Base-by-base conservation (phyloP, 37 sponge, comb jelly and placozoan genomes). In the Hormiphora californensis region DNA sequence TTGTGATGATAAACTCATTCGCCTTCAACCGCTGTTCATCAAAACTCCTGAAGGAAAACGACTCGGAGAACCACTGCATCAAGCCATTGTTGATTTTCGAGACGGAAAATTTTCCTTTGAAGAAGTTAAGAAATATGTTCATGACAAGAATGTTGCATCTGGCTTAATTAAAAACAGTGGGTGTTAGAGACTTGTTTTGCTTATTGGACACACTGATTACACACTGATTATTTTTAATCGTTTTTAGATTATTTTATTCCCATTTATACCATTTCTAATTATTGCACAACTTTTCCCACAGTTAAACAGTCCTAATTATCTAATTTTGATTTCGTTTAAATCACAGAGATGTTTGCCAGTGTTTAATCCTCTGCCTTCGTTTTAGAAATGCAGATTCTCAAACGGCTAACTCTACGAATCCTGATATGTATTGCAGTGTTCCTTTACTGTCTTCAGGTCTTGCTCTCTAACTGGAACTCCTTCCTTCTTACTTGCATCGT, bases 1-100 rank as follows among this genome's bases (percentile, higher is more conserved):
- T 28, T 73, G 81, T 33, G 44, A 73, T n/a, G 81, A 73, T 28
- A 73, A 73, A 40, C 81, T 73, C 5, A n/a, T 73, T 22, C 81
- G 32, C 38, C 81, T 73, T 36, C 43, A 73, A n/a, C 1, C 32
- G 19, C 28, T 43, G 23, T 73, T 43, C 46, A 73, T 73, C n/a
- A 33, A 46, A 28, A 73, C 81, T 3, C 12, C 15, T n/a, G 46
- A 43, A 4, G 81, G 81, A 0, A 73, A 73, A 19, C 28, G 23
- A 3, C 9, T 73, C 1, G 81, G 81, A 33, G 81, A n/a, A 21
- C 39, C 27, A 5, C 81, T 73, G 7, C 81, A 73, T 19, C 9
- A 73, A 28, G 8, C 36, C 23, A 46, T 73, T 33, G 39, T 36
- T 1, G 44, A 73, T 40, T 73, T 73, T 28, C 35, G 43, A 4